A percentile compares a stretch with the other conserved stretches of the same genome.
Conservation (phyloP, 2,888 invertebrate genomes). For the Pomacea canaliculata region DNA sequence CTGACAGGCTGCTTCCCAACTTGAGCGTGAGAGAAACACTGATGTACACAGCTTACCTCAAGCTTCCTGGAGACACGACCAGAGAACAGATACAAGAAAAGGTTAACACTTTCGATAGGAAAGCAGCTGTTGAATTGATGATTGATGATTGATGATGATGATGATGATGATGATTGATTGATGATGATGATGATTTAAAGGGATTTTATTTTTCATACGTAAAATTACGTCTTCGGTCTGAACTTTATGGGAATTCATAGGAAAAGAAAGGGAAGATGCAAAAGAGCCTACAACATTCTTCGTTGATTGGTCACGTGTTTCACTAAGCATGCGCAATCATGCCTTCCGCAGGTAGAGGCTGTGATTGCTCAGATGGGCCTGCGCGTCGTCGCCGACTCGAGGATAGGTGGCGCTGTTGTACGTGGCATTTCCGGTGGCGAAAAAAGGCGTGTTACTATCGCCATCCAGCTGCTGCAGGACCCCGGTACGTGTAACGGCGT, state of each 20-base stretch:
- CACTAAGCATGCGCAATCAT: too few species aligned
- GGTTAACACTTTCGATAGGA: slow-evolving; percentile 17
- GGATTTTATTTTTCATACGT: too few species aligned
- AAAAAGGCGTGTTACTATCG: slow-evolving; percentile 89
- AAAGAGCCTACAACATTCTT: too few species aligned
- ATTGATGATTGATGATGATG: too few species aligned
- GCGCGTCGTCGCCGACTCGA: slow-evolving; percentile 84
- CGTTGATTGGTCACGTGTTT: too few species aligned
- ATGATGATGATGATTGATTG: too few species aligned
- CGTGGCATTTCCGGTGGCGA: slow-evolving; percentile 89
- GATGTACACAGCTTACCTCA: slow-evolving; percentile 56
- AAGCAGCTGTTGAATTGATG: too few species aligned
- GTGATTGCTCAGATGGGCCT: slow-evolving; percentile 90
- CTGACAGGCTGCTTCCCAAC: slow-evolving; percentile 85
- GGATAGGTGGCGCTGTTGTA: slow-evolving; percentile 75
- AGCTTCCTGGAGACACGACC: slow-evolving; percentile 62
- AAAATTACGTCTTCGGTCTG: too few species aligned
- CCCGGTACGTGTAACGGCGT: slow-evolving; percentile 42
- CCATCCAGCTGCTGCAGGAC: slow-evolving; percentile 81
- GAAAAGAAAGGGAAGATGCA: too few species aligned
- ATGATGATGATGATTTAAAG: too few species aligned
- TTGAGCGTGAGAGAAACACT: slow-evolving; percentile 84
- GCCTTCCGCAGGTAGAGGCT: slow-evolving; percentile 50
- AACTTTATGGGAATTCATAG: too few species aligned
- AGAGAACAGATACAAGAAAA: slow-evolving; percentile 31